These are phyloP conservation scores for Microchirus variegatus DNA, from an alignment of 2,797 vertebrate genomes.

Conservation along the genomic window DNA sequence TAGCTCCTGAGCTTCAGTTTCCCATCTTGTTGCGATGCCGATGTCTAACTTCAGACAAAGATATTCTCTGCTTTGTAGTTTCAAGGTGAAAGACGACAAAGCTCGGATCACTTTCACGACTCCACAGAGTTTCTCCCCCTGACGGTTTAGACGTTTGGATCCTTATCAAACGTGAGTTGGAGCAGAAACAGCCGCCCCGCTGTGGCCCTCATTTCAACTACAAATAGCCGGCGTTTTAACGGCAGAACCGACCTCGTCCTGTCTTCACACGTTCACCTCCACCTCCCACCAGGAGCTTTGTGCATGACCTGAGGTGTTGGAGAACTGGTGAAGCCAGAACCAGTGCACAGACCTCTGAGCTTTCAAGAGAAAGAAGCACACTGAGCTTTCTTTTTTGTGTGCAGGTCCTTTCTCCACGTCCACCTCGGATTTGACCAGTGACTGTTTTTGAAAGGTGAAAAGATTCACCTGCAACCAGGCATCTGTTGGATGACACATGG, in stretches of 20 bases:
- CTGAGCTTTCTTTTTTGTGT: too few species aligned
- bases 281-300: constrained; percentile 23
- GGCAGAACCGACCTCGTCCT: constrained; percentile 41
- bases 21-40: constrained; percentile 9
- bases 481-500: too few species aligned
- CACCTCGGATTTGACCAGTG: too few species aligned
- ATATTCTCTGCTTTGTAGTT: constrained; percentile 28
- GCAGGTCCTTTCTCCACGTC: too few species aligned
- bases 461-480: too few species aligned
- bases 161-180: constrained; percentile 22
- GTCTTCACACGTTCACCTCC: constrained; percentile 41
- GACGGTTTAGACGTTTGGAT: constrained; percentile 33
- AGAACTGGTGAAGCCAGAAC: constrained; percentile 42
- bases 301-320: constrained; percentile 41
- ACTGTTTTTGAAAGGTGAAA: too few species aligned
- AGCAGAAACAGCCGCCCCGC: constrained; percentile 15
- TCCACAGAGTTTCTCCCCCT: constrained; percentile 18
- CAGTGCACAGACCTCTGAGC: constrained; percentile 38
- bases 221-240: constrained; percentile 35
- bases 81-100: constrained; percentile 21
- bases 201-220: constrained; percentile 54
- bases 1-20: neutral
- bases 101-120: constrained; percentile 19
- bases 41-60: constrained; percentile 16
- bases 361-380: constrained; percentile 51